phyloP scores from a whole-genome alignment of 92 coral and sea anemone species.

The Heliopora coerulea region DNA sequence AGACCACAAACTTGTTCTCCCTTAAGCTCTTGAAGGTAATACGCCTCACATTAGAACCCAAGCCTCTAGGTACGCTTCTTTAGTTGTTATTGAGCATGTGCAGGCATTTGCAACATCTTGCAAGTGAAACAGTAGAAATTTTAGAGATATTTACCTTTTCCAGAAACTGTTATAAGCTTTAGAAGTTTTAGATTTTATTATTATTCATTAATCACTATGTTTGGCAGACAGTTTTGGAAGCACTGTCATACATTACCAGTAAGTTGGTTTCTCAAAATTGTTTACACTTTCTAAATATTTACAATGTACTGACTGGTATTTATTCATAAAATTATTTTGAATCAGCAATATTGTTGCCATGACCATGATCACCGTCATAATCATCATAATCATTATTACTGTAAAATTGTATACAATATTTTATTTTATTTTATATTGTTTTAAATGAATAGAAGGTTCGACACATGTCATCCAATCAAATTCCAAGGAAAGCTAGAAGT shows the following conservation, averaged over 20 bases:
- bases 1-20: no score
- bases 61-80: not conserved
- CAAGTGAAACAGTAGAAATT: no score
- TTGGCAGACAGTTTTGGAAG: slow-evolving; percentile 35
- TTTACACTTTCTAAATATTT: no score
- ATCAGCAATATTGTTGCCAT: no score
- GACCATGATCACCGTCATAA: no score
- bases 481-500: not conserved
- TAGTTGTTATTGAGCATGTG: not conserved
- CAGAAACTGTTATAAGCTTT: not conserved
- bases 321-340: no score
- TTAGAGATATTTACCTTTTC: not conserved
- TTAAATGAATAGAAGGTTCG: slow-evolving; percentile 17
- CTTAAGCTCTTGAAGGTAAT: not conserved
- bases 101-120: not conserved
- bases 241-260: slow-evolving; percentile 21
- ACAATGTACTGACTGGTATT: no score
- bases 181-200: not conserved
- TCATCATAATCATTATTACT: no score
- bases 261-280: no score
- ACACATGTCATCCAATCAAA: slow-evolving; percentile 20
- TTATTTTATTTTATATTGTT: not conserved
- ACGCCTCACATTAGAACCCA: not conserved
- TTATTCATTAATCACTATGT: slow-evolving; percentile 4
- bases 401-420: not conserved